These are phyloP conservation scores for Sphyrna mokarran DNA, from an alignment of 2,113 vertebrate species.

Conservation along the genomic window DNA sequence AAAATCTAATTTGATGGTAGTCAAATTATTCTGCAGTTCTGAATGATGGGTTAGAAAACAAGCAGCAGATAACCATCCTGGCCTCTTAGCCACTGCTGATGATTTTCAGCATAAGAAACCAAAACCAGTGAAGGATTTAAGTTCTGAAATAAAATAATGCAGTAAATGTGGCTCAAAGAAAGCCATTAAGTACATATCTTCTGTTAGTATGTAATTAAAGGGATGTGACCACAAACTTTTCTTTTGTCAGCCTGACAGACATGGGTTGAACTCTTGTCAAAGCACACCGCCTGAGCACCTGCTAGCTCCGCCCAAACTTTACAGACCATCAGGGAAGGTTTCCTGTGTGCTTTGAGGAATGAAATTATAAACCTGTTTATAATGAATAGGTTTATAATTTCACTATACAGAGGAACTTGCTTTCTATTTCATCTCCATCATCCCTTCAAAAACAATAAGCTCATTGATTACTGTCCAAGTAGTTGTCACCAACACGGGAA, in stretches of 20 bases:
- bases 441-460: neutral
- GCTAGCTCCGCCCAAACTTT: neutral
- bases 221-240: neutral
- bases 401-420: neutral
- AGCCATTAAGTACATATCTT: neutral
- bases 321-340: neutral
- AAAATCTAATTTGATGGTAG: neutral
- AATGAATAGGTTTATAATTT: neutral
- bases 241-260: neutral
- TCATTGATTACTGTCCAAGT: neutral
- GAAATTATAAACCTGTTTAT: neutral
- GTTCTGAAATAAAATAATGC: neutral
- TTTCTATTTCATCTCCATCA: neutral
- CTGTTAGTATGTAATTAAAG: neutral
- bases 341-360: conserved; percentile 1
- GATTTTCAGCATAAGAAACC: neutral
- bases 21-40: too few relatives aligned
- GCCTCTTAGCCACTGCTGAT: neutral
- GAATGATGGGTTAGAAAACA: too few relatives aligned
- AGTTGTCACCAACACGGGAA: neutral
- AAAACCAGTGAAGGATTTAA: neutral
- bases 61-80: too few relatives aligned
- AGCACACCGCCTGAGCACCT: neutral
- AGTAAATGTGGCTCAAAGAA: neutral
- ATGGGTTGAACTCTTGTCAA: neutral